Evolutionary conservation across 2,797 vertebrate species (phyloP).

Genomic region (Sebastes goodei): DNA sequence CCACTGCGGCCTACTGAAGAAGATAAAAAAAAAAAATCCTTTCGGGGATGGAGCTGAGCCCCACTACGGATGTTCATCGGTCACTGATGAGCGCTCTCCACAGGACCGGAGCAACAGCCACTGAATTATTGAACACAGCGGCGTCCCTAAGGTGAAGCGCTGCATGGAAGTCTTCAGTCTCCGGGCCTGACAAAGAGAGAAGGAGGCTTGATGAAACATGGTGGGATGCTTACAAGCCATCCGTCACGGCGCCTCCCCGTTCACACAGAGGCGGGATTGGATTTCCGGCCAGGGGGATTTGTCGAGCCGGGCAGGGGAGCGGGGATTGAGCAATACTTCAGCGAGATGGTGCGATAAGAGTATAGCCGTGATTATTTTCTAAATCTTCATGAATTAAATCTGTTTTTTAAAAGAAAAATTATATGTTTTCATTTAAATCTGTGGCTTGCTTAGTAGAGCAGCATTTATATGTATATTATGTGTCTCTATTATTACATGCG

Average conservation of each 20-base stretch:
- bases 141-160: conserved; percentile 70
- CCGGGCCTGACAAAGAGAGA: conserved; percentile 63
- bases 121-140: conserved; percentile 76
- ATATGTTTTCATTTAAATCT: neutral
- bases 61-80: conserved; percentile 59
- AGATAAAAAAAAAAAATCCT: neutral
- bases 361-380: conserved; percentile 34
- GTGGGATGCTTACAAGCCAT: conserved; percentile 74
- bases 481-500: conserved; percentile 25
- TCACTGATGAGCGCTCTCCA: conserved; percentile 71
- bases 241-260: conserved; percentile 63
- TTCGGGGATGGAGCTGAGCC: conserved; percentile 19
- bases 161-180: conserved; percentile 74
- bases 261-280: conserved; percentile 65
- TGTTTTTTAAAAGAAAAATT: conserved; percentile 1
- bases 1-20: neutral
- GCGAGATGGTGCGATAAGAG: conserved; percentile 38
- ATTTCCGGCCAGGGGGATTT: conserved; percentile 66
- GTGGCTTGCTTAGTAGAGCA: neutral
- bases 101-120: conserved; percentile 71
- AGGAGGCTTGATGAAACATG: conserved; percentile 75
- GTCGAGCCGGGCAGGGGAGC: conserved; percentile 34
- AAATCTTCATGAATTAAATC: conserved; percentile 42
- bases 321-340: conserved; percentile 56
- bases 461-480: neutral